Percentiles rank a stretch among this genome's conserved stretches.
These are phyloP conservation scores for Scrobipalpa atriplicella DNA, from an alignment of 2,888 invertebrate genomes.

Conservation along the genomic window DNA sequence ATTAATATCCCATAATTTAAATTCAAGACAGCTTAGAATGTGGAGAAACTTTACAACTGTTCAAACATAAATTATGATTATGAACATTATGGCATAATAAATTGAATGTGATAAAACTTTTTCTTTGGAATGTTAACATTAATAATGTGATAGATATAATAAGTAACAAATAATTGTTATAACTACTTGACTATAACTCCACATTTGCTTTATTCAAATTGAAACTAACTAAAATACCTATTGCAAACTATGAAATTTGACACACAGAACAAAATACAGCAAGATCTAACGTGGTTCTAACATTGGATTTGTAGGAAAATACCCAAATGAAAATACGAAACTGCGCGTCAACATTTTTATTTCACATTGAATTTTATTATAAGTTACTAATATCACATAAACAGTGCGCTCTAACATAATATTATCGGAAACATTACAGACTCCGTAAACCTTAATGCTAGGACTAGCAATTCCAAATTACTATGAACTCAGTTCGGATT, in stretches of 20 bases:
- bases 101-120: no score
- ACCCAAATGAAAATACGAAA: slow-evolving; percentile 14
- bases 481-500: slow-evolving; percentile 67
- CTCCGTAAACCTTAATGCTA: slow-evolving; percentile 60
- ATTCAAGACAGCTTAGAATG: slow-evolving; percentile 21
- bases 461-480: slow-evolving; percentile 74
- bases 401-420: slow-evolving; percentile 64
- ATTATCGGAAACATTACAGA: slow-evolving; percentile 39
- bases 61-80: no score
- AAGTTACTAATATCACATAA: slow-evolving; percentile 79
- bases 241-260: no score
- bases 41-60: no score
- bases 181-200: no score
- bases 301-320: background rate
- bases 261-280: no score
- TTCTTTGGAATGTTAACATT: no score
- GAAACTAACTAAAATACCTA: no score
- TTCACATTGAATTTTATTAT: slow-evolving; percentile 60
- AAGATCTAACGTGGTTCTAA: background rate
- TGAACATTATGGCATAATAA: no score
- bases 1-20: slow-evolving; percentile 28
- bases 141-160: no score
- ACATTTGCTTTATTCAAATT: no score
- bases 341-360: slow-evolving; percentile 49
- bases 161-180: no score